These are phyloP conservation scores for Damaliscus lunatus DNA, from an alignment of 2,113 vertebrate species.

Conservation along the genomic window DNA sequence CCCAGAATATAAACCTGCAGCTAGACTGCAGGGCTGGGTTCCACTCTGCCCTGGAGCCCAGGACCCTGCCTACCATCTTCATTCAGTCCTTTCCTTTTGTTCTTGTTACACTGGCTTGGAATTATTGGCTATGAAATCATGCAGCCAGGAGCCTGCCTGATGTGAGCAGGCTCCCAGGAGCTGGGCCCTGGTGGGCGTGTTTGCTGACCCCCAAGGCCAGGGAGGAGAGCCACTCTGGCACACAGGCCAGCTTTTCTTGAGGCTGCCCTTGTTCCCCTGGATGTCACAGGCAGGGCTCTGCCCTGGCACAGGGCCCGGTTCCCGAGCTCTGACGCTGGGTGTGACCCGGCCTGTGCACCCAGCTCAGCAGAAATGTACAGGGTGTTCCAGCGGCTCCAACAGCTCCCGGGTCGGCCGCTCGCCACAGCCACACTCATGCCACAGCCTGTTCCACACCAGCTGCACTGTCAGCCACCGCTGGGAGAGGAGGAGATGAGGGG, in stretches of 20 bases:
- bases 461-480: not conserved
- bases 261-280: not conserved
- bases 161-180: not conserved
- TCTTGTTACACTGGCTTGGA: not conserved
- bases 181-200: not conserved
- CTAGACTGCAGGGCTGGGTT: not conserved
- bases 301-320: not conserved
- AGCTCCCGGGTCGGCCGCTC: not conserved
- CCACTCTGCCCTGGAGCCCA: not conserved
- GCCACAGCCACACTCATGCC: not conserved
- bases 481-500: not conserved
- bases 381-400: not conserved
- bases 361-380: constrained; percentile 39
- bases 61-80: not conserved
- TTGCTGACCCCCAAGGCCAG: not conserved
- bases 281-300: not conserved
- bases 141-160: too few species aligned
- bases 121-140: not conserved
- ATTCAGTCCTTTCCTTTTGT: not conserved
- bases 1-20: not conserved
- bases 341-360: not conserved
- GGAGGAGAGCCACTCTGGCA: not conserved
- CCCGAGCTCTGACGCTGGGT: not conserved
- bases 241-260: not conserved
- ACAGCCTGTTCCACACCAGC: not conserved